These are phyloP conservation scores for Hormiphora californensis DNA, from an alignment of 37 sponge, comb jelly and placozoan species.

Conservation along the genomic window DNA sequence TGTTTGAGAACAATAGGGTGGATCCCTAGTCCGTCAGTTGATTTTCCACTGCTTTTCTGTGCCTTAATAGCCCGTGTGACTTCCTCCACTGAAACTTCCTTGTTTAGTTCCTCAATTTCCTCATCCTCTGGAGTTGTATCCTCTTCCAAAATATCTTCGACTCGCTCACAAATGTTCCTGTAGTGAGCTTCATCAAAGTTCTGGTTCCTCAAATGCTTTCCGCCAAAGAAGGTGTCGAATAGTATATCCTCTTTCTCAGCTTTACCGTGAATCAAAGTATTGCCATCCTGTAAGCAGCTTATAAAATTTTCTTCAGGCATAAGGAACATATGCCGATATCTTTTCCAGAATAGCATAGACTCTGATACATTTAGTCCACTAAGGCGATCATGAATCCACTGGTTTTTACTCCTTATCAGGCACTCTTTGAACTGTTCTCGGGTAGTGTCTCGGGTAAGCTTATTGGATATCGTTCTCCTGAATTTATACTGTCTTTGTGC, in stretches of 20 bases:
- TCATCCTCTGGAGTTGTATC: no score
- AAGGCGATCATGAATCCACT: not conserved
- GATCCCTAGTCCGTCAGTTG: not conserved
- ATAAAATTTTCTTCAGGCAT: not conserved
- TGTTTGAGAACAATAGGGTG: not conserved
- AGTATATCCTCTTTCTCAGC: not conserved
- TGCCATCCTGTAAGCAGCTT: no score
- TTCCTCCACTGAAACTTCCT: not conserved
- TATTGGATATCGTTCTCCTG: not conserved
- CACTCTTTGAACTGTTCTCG: not conserved
- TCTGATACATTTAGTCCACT: not conserved
- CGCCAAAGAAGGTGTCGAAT: not conserved
- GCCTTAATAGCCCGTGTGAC: not conserved
- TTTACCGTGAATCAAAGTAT: not conserved
- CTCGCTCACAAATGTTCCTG: not conserved
- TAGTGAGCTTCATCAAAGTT: not conserved
- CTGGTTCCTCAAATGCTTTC: not conserved
- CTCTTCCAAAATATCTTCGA: not conserved
- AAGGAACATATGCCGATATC: not conserved
- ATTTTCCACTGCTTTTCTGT: not conserved
- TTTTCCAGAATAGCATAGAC: not conserved
- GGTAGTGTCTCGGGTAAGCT: not conserved
- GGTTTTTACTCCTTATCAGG: not conserved
- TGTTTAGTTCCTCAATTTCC: no score
- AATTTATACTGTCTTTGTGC: not conserved